Evolutionary conservation across 2,113 vertebrate genomes (phyloP).

Genomic region (Polypterus senegalus): DNA sequence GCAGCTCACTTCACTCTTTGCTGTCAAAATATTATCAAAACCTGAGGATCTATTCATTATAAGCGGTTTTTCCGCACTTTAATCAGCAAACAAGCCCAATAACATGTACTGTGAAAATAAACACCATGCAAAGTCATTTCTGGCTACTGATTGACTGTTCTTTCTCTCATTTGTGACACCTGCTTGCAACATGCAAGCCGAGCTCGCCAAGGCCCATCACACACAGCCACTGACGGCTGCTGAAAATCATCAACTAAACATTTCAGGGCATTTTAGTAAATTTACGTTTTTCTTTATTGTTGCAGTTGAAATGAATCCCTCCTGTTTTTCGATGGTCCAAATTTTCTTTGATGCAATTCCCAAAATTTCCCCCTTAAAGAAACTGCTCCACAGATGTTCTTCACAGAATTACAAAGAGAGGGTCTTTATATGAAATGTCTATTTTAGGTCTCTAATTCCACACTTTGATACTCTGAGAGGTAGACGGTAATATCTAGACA

Average conservation of each 20-base stretch:
- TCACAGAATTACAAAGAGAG: constrained; percentile 62
- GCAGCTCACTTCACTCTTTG: too few relatives aligned
- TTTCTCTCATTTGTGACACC: not conserved
- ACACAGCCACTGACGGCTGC: constrained; percentile 28
- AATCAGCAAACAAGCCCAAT: too few relatives aligned
- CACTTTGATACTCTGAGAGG: constrained; percentile 37
- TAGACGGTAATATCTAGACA: constrained; percentile 33
- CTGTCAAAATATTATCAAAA: too few relatives aligned
- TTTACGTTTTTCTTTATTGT: constrained; percentile 26
- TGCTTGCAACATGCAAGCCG: not conserved
- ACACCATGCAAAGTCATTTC: too few relatives aligned
- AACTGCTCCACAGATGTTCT: constrained; percentile 67
- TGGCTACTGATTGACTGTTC: too few relatives aligned
- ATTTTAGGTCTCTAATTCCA: constrained; percentile 56
- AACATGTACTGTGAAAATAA: too few relatives aligned
- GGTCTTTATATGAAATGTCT: constrained; percentile 59
- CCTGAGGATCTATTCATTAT: too few relatives aligned
- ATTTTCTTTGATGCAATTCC: constrained; percentile 61
- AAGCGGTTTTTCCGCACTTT: too few relatives aligned
- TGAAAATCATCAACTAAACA: too few relatives aligned
- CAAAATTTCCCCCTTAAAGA: constrained; percentile 50
- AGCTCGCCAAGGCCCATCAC: constrained; percentile 27
- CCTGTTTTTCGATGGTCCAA: constrained; percentile 47
- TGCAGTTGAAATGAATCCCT: constrained; percentile 34
- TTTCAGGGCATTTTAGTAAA: too few relatives aligned